phyloP scores from a whole-genome alignment of 2,113 vertebrate genomes.

The Amazona vittata region DNA sequence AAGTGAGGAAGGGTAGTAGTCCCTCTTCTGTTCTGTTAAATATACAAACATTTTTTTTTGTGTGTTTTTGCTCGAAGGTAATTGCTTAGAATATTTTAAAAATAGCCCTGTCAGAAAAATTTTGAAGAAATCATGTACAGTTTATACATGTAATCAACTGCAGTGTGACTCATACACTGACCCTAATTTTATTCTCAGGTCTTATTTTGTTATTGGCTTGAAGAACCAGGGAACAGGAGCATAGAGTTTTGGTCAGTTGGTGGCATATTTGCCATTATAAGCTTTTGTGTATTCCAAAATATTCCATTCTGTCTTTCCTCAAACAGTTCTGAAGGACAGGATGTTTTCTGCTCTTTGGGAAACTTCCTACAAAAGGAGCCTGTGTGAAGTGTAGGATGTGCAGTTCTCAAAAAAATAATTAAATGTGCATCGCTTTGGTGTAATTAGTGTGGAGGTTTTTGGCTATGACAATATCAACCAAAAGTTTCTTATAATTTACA shows the following conservation, averaged over 20 bases:
- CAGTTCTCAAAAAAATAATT: neutral
- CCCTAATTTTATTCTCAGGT: constrained; percentile 3
- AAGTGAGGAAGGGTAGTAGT: neutral
- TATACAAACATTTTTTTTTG: neutral
- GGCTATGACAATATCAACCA: neutral
- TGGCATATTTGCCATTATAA: neutral
- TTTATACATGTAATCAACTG: neutral
- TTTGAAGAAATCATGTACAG: neutral
- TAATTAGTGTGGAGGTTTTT: neutral
- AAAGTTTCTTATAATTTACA: neutral
- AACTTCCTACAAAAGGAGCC: neutral
- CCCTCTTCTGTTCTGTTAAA: neutral
- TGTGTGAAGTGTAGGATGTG: neutral
- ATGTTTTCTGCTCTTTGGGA: neutral
- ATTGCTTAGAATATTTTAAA: neutral
- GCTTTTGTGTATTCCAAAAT: neutral
- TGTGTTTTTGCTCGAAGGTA: neutral
- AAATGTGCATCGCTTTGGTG: neutral
- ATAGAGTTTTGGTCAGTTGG: neutral
- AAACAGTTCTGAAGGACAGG: neutral
- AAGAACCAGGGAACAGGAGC: neutral
- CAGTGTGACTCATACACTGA: neutral
- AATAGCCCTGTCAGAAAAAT: neutral
- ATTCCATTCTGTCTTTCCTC: neutral
- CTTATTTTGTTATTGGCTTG: neutral